Evolutionary conservation across 2,888 invertebrate species (phyloP), one percentile per base, ranked within the genome.

Genomic region (Agonopterix heracliana): DNA sequence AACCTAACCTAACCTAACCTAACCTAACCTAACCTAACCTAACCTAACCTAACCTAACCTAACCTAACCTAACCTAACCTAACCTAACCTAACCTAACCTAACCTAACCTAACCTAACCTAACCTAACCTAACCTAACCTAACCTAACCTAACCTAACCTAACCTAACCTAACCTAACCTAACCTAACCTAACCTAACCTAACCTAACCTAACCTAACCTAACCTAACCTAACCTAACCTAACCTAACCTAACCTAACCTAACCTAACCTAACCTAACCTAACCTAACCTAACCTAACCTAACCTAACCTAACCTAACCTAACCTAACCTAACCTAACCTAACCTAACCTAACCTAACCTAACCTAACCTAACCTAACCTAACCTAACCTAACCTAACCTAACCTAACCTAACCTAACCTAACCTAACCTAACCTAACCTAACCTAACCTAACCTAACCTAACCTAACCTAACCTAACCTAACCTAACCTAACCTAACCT

Each of bases 231-330:
- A 53, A 54, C 52, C 51, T 51, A 53, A 52, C 52, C 52, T 49
- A 52, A 51, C 51, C 51, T 54, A 53, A 53, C 58, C 52, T 48
- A 50, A 51, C 53, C 51, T 49, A 41, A 41, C 51, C 48, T 49
- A 56, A 55, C 58, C 56, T 55, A 56, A 59, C 56, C 56, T 54
- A 59, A 58, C 52, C 54, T 54, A 56, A 56, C 52, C 54, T 56
- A 56, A 56, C 56, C 54, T 56, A 54, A 54, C 56, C 54, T 54
- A 54, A 56, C 56, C 56, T 56, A 56, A 54, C 56, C 56, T 54
- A 54, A 56, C 54, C 54, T 52, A 54, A 52, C 50, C 51, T 51
- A 54, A 56, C 52, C 49, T 47, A 42, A 41, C 47, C 47, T 42
- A 47, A 47, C 47, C 47, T 47, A 47, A 47, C 47, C 47, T 47